These are phyloP conservation scores for Heptranchias perlo DNA, from an alignment of 2,113 vertebrate species.

Conservation along the genomic window DNA sequence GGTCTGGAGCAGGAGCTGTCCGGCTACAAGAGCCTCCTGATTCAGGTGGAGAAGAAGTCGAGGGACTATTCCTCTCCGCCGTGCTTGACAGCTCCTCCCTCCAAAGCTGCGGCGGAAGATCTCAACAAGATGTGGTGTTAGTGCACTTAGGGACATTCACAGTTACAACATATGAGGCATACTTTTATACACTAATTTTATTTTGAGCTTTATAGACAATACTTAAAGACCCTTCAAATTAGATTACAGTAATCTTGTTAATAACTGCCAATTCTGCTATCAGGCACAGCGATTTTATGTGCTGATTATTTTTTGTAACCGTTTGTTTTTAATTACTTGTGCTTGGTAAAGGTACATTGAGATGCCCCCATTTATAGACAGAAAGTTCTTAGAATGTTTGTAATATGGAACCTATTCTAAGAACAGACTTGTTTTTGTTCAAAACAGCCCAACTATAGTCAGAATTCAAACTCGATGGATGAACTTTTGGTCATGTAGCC, in stretches of 20 bases:
- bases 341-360: neutral
- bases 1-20: slow-evolving; percentile 21
- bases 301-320: neutral
- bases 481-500: neutral
- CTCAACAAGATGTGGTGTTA: slow-evolving; percentile 19
- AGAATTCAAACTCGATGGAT: neutral
- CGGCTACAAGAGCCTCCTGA: slow-evolving; percentile 28
- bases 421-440: neutral
- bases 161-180: neutral
- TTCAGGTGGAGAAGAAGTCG: slow-evolving; percentile 10
- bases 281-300: neutral
- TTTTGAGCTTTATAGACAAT: neutral
- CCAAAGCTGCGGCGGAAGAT: neutral
- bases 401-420: neutral
- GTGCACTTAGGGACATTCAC: neutral
- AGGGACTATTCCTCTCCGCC: neutral
- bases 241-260: neutral
- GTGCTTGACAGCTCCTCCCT: neutral
- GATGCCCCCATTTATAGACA: neutral
- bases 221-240: neutral
- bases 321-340: neutral
- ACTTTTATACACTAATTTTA: neutral
- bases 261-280: neutral
- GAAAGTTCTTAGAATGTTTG: neutral
- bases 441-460: neutral